Evolutionary conservation across 1,140 invertebrate species (phyloP).

Genomic region (Limonius californicus): DNA sequence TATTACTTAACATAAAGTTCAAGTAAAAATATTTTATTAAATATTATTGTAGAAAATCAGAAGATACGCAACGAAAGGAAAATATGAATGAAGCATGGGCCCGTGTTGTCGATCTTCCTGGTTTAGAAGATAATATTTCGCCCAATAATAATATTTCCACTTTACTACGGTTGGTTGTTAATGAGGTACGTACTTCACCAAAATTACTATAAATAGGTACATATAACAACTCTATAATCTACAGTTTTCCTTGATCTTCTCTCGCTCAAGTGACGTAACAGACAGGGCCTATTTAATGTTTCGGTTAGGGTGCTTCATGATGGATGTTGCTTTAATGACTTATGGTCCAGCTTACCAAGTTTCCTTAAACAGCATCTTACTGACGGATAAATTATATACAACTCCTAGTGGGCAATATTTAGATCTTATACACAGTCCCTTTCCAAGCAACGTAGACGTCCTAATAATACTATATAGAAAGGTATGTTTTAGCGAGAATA

Average conservation of each 20-base stretch:
- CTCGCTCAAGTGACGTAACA: slow-evolving; percentile 59
- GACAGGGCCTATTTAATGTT: slow-evolving; percentile 76
- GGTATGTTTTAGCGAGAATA: slow-evolving; percentile 51
- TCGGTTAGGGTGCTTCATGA: slow-evolving; percentile 63
- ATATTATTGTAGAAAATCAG: neutral
- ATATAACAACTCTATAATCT: too few relatives aligned
- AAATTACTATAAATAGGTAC: slow-evolving; percentile 1
- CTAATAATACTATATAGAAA: slow-evolving; percentile 59
- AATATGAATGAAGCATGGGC: slow-evolving; percentile 63
- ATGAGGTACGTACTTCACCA: slow-evolving; percentile 56
- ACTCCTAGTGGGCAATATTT: slow-evolving; percentile 71
- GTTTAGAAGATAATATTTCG: slow-evolving; percentile 81
- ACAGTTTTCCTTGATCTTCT: slow-evolving; percentile 47
- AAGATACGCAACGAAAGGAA: slow-evolving; percentile 19
- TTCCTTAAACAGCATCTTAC: slow-evolving; percentile 63
- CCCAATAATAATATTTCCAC: slow-evolving; percentile 70
- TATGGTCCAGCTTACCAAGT: slow-evolving; percentile 76
- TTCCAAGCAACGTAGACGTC: slow-evolving; percentile 55
- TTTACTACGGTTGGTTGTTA: slow-evolving; percentile 68
- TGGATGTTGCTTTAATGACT: slow-evolving; percentile 73
- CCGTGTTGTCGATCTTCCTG: slow-evolving; percentile 69
- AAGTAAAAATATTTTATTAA: neutral
- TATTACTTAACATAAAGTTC: too few relatives aligned
- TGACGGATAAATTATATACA: slow-evolving; percentile 79
- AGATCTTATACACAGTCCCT: slow-evolving; percentile 61